Evolutionary conservation across 2,888 invertebrate species (phyloP).

Genomic region (Dasysyrphus albostriatus): DNA sequence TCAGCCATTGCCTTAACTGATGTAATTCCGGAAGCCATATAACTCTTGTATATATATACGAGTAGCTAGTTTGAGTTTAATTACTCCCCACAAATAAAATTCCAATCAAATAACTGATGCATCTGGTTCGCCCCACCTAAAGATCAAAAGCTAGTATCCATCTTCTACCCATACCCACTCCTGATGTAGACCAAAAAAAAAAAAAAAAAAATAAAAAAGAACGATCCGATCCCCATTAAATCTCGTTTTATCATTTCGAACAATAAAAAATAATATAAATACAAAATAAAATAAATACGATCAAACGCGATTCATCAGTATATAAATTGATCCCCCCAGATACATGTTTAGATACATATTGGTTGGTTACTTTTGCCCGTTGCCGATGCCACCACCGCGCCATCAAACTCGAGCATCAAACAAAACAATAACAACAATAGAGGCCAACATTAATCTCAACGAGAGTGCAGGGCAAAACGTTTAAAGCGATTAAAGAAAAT

Average conservation of each 20-base stretch:
- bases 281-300: conserved; percentile 72
- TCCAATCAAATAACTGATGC: conserved; percentile 58
- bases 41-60: neutral
- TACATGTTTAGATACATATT: conserved; percentile 74
- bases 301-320: conserved; percentile 69
- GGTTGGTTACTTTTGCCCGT: neutral
- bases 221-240: conserved; percentile 61
- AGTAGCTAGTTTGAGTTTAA: conserved; percentile 59
- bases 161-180: neutral
- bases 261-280: conserved; percentile 52
- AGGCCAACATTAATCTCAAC: conserved; percentile 56
- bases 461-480: conserved; percentile 71
- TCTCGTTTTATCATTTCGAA: conserved; percentile 67
- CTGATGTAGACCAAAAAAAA: conserved; percentile 22
- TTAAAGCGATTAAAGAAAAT: conserved; percentile 76
- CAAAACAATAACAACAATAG: conserved; percentile 34
- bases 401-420: conserved; percentile 23
- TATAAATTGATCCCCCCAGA: conserved; percentile 67
- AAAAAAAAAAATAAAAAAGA: too few species aligned
- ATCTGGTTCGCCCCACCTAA: conserved; percentile 22
- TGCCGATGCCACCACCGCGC: neutral
- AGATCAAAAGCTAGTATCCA: conserved; percentile 59
- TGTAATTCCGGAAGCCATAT: conserved; percentile 70
- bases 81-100: conserved; percentile 67
- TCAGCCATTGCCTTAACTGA: conserved; percentile 35